Evolutionary conservation across 2,888 invertebrate species (phyloP), one percentile per base, ranked within the genome.

Genomic region (Scaptomyza tumidula): DNA sequence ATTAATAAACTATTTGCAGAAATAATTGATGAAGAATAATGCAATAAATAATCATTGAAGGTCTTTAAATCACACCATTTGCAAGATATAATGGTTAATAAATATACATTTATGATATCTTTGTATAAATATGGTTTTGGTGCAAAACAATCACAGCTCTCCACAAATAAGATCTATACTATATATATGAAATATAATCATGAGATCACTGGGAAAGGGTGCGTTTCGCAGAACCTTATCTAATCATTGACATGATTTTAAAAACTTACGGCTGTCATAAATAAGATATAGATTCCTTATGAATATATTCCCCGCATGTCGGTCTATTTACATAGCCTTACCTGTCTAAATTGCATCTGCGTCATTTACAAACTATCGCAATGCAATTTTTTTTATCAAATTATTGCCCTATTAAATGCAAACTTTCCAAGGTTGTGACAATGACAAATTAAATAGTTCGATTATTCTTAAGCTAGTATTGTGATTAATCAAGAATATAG

Each of bases 211-310:
- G 27, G 27, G 16, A 24, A 31, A 43, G 35, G 72, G 77, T 53
- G 72, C 41, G 74, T 19, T 71, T 71, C 61, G 13, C 3, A 13
- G 35, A 71, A 59, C 29, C 35, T 39, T 76, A 74, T 74, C 74
- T 74, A 49, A 74, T 76, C 77, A 55, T 13, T 52, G 57, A n/a
- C 55, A 67, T 75, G 48, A 55, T 44, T 57, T 43, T 7, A 27
- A 55, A 37, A 37, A 37, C 37, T 37, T 37, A n/a, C n/a, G 6
- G 39, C 55, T 68, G 68, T 68, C 53, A 56, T 73, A 73, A 73
- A 67, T 62, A 27, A 29, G 44, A 14, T 46, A 11, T 14, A 49
- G n/a, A 6, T 33, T 7, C 13, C 16, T 13, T 13, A 13, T 29
- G 10, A 10, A 46, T 11, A 45, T 39, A 24, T 56, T n/a, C 9